phyloP scores from a whole-genome alignment of 2,797 vertebrate genomes.

The Phylloscopus collybita region DNA sequence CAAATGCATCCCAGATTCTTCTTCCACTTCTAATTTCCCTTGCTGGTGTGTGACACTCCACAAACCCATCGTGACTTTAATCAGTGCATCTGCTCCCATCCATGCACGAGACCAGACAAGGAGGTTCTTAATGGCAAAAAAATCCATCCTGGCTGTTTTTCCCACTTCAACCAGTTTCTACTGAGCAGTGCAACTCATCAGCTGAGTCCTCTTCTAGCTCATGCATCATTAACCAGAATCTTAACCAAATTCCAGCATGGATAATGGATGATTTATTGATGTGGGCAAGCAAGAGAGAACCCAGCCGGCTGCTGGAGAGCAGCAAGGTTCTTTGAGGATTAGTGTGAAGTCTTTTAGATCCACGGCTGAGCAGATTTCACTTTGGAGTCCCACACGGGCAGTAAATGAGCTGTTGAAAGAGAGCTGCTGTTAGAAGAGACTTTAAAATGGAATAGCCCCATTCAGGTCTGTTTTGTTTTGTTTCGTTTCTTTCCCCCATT shows the following conservation, averaged over 20 bases:
- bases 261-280: not conserved
- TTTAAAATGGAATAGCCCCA: not conserved
- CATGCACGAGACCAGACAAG: not conserved
- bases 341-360: not conserved
- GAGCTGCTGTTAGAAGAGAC: not conserved
- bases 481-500: not conserved
- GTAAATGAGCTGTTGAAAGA: not conserved
- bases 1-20: not conserved
- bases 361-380: not conserved
- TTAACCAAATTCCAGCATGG: not conserved
- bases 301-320: not conserved
- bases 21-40: not conserved
- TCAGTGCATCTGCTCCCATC: not conserved
- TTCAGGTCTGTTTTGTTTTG: not conserved
- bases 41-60: not conserved
- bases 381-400: not conserved
- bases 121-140: not conserved
- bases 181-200: not conserved
- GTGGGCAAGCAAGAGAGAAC: not conserved
- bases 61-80: not conserved
- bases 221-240: not conserved
- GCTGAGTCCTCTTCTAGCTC: not conserved
- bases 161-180: not conserved
- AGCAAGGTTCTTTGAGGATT: not conserved
- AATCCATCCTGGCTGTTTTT: not conserved